A percentile compares a stretch with the other conserved stretches of the same genome.
Evolutionary conservation across 2,113 vertebrate species (phyloP).

Genomic region (Rostratula benghalensis): DNA sequence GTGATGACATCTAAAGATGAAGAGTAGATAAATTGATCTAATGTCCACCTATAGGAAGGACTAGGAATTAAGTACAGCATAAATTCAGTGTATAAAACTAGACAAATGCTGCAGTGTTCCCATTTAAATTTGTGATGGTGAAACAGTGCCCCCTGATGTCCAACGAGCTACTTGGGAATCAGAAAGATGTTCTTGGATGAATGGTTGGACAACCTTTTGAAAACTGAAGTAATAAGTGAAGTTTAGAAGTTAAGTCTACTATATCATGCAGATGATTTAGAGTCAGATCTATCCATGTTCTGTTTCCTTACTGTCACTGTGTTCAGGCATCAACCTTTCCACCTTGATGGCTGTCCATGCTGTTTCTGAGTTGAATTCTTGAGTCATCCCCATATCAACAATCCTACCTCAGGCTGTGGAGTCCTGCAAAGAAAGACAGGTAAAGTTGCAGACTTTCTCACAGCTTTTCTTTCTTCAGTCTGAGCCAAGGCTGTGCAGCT

Average conservation of each 20-base stretch:
- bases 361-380: neutral
- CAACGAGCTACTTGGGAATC: neutral
- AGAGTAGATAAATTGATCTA: neutral
- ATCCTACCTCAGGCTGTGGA: neutral
- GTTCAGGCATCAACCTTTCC: neutral
- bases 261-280: neutral
- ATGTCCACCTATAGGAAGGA: neutral
- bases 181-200: neutral
- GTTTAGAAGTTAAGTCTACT: neutral
- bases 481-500: neutral
- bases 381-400: neutral
- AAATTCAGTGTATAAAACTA: accelerated
- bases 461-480: neutral
- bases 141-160: constrained; percentile 44
- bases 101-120: neutral
- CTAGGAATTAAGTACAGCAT: neutral
- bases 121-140: neutral
- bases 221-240: neutral
- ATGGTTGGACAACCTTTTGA: neutral
- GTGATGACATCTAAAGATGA: neutral
- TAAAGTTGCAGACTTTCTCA: neutral
- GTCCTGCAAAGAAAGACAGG: neutral
- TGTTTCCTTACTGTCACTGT: neutral
- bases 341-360: neutral
- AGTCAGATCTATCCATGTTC: neutral